Conservation (phyloP, 2,888 invertebrate genomes). For the Sphinx pinastri region DNA sequence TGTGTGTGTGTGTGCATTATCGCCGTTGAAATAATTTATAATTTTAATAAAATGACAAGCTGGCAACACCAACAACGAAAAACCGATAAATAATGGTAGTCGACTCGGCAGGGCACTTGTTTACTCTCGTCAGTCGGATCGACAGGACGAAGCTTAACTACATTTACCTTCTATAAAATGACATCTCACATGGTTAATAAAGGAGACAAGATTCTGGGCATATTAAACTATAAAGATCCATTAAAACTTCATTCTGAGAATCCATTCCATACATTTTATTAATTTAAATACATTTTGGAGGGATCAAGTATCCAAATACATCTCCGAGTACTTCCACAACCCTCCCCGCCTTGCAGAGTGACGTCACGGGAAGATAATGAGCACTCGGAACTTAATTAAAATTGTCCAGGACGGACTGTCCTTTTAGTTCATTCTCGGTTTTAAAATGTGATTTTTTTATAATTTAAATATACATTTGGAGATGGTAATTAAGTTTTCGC, state of each 20-base stretch:
- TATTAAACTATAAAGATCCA: too few relatives aligned
- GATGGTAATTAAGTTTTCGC: conserved; percentile 1
- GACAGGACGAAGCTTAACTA: too few relatives aligned
- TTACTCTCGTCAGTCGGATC: too few relatives aligned
- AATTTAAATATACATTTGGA: conserved; percentile 21
- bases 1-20: too few relatives aligned
- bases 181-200: too few relatives aligned
- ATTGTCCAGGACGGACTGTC: conserved; percentile 41
- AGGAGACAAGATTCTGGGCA: too few relatives aligned
- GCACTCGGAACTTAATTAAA: conserved; percentile 53
- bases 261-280: not conserved
- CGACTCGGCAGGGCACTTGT: too few relatives aligned
- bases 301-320: not conserved
- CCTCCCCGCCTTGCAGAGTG: conserved; percentile 9
- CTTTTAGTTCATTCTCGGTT: conserved; percentile 34
- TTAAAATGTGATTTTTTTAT: conserved; percentile 13
- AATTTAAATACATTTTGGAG: not conserved
- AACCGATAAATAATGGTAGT: too few relatives aligned
- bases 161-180: too few relatives aligned
- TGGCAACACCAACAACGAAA: too few relatives aligned
- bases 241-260: not conserved
- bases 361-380: conserved; percentile 43
- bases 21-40: too few relatives aligned
- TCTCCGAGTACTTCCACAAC: conserved; percentile 2
- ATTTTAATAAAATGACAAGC: too few relatives aligned